Percentiles rank a stretch among this genome's conserved stretches.
Conservation (phyloP, 2,888 invertebrate species). For the Rugalucina vietnamica region DNA sequence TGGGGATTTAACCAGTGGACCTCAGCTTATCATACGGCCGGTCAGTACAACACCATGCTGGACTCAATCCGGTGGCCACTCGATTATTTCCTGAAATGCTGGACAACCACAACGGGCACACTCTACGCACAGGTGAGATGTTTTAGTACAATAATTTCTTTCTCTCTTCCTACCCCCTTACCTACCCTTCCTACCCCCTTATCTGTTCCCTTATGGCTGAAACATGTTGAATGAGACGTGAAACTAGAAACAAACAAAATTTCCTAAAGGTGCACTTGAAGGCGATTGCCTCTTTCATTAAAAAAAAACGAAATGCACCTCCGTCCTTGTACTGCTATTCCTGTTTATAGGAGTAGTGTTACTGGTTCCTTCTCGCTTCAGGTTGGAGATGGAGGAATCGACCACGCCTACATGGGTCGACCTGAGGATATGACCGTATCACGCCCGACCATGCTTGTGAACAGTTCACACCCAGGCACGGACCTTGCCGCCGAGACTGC, state of each 20-base stretch:
- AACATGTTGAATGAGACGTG: no score
- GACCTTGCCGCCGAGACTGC: neutral
- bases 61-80: conserved; percentile 86
- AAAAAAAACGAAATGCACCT: no score
- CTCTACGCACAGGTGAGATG: conserved; percentile 68
- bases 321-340: no score
- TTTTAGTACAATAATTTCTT: neutral
- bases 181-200: no score
- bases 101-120: conserved; percentile 37
- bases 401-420: conserved; percentile 87
- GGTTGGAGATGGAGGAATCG: conserved; percentile 84
- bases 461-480: neutral
- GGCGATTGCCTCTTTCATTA: no score
- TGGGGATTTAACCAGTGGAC: conserved; percentile 64
- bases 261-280: no score
- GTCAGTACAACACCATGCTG: conserved; percentile 66
- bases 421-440: conserved; percentile 86
- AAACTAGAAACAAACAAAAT: no score
- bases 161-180: no score
- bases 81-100: conserved; percentile 86
- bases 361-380: conserved; percentile 19
- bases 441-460: neutral
- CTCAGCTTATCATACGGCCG: conserved; percentile 59
- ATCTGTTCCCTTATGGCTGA: no score
- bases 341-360: no score